A percentile compares a stretch with the other conserved stretches of the same genome.
Conservation (phyloP, 2,888 invertebrate species). For the Chouioia cunea region DNA sequence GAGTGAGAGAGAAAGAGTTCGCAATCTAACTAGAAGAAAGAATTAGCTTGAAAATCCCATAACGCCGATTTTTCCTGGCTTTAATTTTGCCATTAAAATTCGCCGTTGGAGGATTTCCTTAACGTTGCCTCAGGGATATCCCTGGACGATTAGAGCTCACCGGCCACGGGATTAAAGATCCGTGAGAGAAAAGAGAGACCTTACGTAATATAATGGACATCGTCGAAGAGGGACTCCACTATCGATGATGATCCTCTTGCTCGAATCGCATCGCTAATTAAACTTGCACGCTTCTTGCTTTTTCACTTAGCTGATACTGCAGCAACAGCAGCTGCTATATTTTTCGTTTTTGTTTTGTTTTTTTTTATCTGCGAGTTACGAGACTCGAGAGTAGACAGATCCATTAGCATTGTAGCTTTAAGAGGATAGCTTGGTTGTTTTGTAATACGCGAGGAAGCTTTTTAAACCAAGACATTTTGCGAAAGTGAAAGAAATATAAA, state of each 20-base stretch:
- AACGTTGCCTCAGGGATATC: slow-evolving; percentile 20
- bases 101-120: slow-evolving; percentile 18
- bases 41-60: slow-evolving; percentile 48
- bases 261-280: not conserved
- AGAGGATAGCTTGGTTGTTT: too few species aligned
- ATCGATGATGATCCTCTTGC: slow-evolving; percentile 32
- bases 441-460: too few species aligned
- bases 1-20: slow-evolving; percentile 24
- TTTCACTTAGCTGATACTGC: not conserved
- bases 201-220: slow-evolving; percentile 6
- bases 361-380: not conserved
- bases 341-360: not conserved
- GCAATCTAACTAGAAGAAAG: slow-evolving; percentile 37
- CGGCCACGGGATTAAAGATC: slow-evolving; percentile 34
- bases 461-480: too few species aligned
- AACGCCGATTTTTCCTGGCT: slow-evolving; percentile 43
- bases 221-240: not conserved
- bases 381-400: not conserved
- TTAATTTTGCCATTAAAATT: slow-evolving; percentile 49
- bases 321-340: slow-evolving; percentile 1
- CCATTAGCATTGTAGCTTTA: slow-evolving; percentile 2
- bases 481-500: too few species aligned
- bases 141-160: slow-evolving; percentile 40
- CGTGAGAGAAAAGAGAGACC: not conserved
- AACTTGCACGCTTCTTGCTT: not conserved